Evolutionary conservation across 2,797 vertebrate genomes (phyloP).

Genomic region (Phrynocephalus forsythii): DNA sequence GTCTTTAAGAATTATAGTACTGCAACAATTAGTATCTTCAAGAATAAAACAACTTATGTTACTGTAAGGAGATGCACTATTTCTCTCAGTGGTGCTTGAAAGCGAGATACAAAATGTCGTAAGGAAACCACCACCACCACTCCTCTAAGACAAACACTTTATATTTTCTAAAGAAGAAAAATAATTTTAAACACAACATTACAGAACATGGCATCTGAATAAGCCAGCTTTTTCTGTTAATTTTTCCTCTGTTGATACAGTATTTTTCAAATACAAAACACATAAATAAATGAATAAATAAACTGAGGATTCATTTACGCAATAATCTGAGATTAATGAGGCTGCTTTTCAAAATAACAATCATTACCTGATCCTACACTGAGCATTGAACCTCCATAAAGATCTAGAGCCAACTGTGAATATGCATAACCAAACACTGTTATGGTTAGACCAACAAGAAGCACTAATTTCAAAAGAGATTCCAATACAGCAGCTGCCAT

Average conservation of each 20-base stretch:
- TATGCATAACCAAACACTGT: constrained; percentile 92
- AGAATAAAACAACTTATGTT: not conserved
- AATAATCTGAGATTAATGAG: not conserved
- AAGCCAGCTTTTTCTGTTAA: not conserved
- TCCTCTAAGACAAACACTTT: not conserved
- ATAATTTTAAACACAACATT: not conserved
- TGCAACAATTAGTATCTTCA: constrained; percentile 41
- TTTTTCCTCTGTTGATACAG: not conserved
- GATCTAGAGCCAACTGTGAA: constrained; percentile 91
- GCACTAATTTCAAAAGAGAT: constrained; percentile 91
- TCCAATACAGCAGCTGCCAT: constrained; percentile 89
- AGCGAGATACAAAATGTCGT: not conserved
- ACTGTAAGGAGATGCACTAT: constrained; percentile 2
- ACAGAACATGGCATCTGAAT: not conserved
- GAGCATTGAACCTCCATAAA: constrained; percentile 93
- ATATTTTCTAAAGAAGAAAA: not conserved
- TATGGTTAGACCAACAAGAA: constrained; percentile 91
- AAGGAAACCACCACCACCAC: not conserved
- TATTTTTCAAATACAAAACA: not conserved
- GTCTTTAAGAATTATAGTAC: constrained; percentile 1
- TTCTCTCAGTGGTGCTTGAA: constrained; percentile 21
- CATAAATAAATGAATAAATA: not conserved
- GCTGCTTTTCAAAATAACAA: constrained; percentile 29
- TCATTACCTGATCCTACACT: constrained; percentile 89
- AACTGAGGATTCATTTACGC: not conserved